Evolutionary conservation across 2,888 invertebrate genomes (phyloP).

Genomic region (Andrena bicolor): DNA sequence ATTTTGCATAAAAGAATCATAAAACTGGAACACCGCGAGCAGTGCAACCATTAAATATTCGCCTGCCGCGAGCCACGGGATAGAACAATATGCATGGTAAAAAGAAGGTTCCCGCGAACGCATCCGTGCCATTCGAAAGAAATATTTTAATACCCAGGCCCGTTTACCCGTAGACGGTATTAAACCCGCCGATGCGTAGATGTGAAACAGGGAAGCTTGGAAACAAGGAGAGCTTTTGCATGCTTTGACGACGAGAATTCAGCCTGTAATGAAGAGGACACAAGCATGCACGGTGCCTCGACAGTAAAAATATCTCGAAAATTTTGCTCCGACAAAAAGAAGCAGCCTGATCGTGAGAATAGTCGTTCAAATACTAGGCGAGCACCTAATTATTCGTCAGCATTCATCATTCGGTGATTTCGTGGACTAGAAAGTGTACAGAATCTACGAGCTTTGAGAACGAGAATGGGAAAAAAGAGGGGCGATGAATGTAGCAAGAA

Average conservation of each 20-base stretch:
- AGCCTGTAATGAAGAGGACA: slow-evolving; percentile 43
- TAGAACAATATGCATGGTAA: slow-evolving; percentile 30
- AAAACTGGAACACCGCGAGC: slow-evolving; percentile 30
- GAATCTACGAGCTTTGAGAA: too few species aligned
- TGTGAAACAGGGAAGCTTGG: slow-evolving; percentile 25
- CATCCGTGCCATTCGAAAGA: slow-evolving; percentile 38
- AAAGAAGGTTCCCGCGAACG: slow-evolving; percentile 41
- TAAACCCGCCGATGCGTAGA: slow-evolving; percentile 57
- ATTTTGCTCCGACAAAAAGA: background rate
- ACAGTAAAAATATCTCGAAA: slow-evolving; percentile 35
- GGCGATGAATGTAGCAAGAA: too few species aligned
- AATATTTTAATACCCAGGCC: slow-evolving; percentile 52
- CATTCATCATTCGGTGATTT: background rate
- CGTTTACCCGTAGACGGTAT: slow-evolving; percentile 54
- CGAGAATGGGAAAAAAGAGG: too few species aligned
- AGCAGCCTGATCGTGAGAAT: background rate
- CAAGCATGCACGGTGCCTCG: slow-evolving; percentile 10
- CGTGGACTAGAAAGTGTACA: too few species aligned
- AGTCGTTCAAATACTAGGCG: background rate
- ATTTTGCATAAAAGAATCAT: slow-evolving; percentile 15
- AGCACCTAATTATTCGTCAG: background rate
- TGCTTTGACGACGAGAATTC: slow-evolving; percentile 50
- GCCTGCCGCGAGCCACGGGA: slow-evolving; percentile 9
- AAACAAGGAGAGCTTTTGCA: slow-evolving; percentile 47
- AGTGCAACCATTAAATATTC: slow-evolving; percentile 40